phyloP scores from a whole-genome alignment of 2,797 vertebrate species.

The Echeneis naucrates region DNA sequence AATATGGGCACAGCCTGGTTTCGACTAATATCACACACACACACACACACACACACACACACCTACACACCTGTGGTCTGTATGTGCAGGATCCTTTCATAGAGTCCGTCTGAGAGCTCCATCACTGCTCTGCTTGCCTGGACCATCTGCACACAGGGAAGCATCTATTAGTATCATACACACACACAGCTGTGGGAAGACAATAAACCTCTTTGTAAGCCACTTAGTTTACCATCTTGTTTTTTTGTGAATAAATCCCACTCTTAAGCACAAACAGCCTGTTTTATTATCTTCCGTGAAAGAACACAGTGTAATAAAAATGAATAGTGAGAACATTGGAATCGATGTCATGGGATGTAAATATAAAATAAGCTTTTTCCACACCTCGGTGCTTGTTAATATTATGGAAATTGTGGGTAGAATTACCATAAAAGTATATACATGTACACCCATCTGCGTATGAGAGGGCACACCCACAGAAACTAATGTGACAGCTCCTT shows the following conservation, averaged over 20 bases:
- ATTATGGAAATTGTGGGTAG: neutral
- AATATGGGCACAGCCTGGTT: constrained; percentile 33
- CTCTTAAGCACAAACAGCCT: neutral
- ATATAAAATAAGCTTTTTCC: constrained; percentile 18
- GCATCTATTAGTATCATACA: constrained; percentile 35
- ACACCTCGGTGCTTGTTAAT: neutral
- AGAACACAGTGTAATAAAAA: neutral
- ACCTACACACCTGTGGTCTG: constrained; percentile 89
- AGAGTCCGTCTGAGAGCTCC: constrained; percentile 89
- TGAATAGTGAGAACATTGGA: neutral
- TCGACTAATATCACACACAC: constrained; percentile 46
- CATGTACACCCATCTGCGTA: neutral
- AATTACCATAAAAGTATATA: neutral
- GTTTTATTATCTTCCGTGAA: constrained; percentile 20
- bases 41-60: constrained; percentile 9
- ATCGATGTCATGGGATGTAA: no score
- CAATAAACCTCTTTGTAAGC: neutral
- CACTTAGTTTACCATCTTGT: neutral
- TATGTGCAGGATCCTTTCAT: constrained; percentile 90
- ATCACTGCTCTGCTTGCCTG: constrained; percentile 88
- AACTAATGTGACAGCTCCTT: constrained; percentile 22
- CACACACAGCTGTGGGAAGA: neutral
- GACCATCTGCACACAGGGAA: constrained; percentile 87
- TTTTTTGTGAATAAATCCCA: constrained; percentile 13
- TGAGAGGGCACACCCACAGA: constrained; percentile 5